Percentiles rank a stretch among this genome's conserved stretches.
Conservation (phyloP, 2,113 vertebrate genomes). For the Romanogobio albipinnatus region DNA sequence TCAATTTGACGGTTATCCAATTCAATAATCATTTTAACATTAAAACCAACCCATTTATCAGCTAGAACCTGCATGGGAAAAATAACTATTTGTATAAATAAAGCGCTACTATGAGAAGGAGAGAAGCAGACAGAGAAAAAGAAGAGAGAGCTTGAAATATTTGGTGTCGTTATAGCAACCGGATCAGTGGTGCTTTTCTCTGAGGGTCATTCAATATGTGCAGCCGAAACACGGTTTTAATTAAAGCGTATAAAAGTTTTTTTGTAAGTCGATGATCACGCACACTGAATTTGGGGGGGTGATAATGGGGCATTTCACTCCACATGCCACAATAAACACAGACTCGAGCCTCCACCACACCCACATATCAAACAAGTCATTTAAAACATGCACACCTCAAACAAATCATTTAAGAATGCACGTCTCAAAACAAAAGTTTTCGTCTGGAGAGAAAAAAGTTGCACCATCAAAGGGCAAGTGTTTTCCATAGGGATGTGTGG, state of each 20-base stretch:
- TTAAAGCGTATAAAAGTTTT: conserved; percentile 75
- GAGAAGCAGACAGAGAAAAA: conserved; percentile 62
- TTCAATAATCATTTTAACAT: neutral
- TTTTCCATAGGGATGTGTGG: conserved; percentile 21
- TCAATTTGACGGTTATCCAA: neutral
- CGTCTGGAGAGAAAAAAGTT: neutral
- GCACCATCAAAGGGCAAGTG: conserved; percentile 19
- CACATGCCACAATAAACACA: conserved; percentile 73
- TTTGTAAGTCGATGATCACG: conserved; percentile 73
- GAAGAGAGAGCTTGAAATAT: conserved; percentile 75
- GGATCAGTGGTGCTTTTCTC: conserved; percentile 77
- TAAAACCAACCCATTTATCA: neutral
- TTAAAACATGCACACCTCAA: conserved; percentile 10
- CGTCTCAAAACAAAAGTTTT: neutral
- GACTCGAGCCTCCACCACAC: conserved; percentile 54
- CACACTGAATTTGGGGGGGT: conserved; percentile 72
- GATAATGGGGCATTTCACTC: conserved; percentile 73
- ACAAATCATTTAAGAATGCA: conserved; percentile 32
- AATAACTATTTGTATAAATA: conserved; percentile 31
- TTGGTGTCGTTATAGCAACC: conserved; percentile 85
- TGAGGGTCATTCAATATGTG: conserved; percentile 79
- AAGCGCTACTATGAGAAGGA: conserved; percentile 60
- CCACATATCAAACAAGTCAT: conserved; percentile 32
- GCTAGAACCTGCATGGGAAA: conserved; percentile 2
- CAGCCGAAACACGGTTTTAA: conserved; percentile 74